These are phyloP conservation scores for Pontoporia blainvillei DNA, from an alignment of 2,113 vertebrate species.

Conservation along the genomic window DNA sequence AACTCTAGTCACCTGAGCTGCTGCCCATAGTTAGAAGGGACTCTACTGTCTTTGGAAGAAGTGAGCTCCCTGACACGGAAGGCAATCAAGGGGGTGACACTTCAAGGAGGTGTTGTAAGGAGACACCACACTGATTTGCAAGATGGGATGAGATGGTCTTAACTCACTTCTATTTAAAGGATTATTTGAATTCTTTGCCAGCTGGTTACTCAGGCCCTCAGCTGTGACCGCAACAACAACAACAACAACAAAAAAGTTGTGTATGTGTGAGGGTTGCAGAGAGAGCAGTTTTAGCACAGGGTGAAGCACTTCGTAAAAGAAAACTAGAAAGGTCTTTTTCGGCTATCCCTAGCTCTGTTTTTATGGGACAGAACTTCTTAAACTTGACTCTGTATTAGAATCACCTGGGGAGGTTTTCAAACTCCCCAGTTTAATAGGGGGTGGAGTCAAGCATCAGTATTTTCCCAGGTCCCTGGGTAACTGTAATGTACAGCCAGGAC, in stretches of 20 bases:
- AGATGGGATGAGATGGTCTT: background rate
- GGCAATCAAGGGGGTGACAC: background rate
- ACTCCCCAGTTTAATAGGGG: background rate
- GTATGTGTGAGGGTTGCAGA: background rate
- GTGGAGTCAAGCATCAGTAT: background rate
- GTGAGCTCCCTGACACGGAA: background rate
- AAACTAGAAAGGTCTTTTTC: slow-evolving; percentile 18
- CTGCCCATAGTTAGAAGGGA: background rate
- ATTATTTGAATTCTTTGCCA: background rate
- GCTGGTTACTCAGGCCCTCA: background rate
- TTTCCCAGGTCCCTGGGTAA: background rate
- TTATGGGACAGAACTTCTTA: background rate
- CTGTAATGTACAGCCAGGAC: background rate
- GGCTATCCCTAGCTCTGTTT: background rate
- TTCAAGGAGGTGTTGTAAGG: background rate
- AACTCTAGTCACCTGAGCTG: background rate
- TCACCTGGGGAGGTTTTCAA: background rate
- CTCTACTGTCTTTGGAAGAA: background rate
- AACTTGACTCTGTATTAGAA: background rate
- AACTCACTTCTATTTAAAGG: background rate
- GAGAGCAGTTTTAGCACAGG: background rate
- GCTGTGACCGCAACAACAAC: background rate
- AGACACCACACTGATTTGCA: background rate
- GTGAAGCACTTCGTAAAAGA: background rate
- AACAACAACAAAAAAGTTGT: background rate